A percentile compares a stretch with the other conserved stretches of the same genome.
Evolutionary conservation across 2,113 vertebrate species (phyloP).

Genomic region (Galbula dea): DNA sequence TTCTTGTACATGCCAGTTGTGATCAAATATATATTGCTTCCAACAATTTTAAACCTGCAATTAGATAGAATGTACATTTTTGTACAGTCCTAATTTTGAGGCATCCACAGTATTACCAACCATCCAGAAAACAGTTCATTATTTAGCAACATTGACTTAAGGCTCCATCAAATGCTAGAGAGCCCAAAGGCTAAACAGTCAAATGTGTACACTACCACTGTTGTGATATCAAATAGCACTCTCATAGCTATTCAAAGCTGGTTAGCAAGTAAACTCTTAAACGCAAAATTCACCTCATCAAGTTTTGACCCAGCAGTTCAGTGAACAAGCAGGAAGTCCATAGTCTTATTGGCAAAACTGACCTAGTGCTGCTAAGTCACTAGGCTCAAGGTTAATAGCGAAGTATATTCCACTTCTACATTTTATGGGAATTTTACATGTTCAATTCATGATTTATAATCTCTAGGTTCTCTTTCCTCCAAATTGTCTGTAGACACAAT

Average conservation of each 20-base stretch:
- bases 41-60: constrained; percentile 65
- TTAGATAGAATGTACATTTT: constrained; percentile 65
- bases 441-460: constrained; percentile 89
- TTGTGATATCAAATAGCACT: constrained; percentile 58
- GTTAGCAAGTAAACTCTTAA: constrained; percentile 77
- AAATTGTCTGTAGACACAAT: constrained; percentile 84
- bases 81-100: constrained; percentile 72
- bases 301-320: constrained; percentile 88
- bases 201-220: constrained; percentile 67
- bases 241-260: constrained; percentile 69
- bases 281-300: constrained; percentile 84
- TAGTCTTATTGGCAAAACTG: constrained; percentile 87
- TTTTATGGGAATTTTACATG: constrained; percentile 89
- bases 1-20: constrained; percentile 69
- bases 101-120: constrained; percentile 64
- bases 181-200: constrained; percentile 65
- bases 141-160: constrained; percentile 70
- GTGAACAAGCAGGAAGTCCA: constrained; percentile 83
- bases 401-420: constrained; percentile 88
- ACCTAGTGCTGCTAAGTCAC: constrained; percentile 90
- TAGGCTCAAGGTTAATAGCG: constrained; percentile 86
- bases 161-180: constrained; percentile 58
- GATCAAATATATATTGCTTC: constrained; percentile 65
- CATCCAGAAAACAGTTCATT: constrained; percentile 76
- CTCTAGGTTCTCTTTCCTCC: constrained; percentile 89